phyloP scores from a whole-genome alignment of 2,888 invertebrate species.

The Drosophila anomalata region DNA sequence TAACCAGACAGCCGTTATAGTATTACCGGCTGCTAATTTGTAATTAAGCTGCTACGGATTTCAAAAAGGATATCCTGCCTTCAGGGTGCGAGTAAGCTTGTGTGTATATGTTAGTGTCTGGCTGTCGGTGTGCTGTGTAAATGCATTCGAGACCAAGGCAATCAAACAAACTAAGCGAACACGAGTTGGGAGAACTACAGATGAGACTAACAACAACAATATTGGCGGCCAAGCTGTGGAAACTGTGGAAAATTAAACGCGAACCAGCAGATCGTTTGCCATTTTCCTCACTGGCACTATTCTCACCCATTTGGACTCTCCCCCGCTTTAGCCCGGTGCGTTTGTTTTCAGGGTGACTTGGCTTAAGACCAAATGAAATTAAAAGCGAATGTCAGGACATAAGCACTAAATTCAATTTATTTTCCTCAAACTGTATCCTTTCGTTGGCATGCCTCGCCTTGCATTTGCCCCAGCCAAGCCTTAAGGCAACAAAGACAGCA shows the following conservation, averaged over 20 bases:
- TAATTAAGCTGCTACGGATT: constrained; percentile 41
- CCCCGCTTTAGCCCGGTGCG: constrained; percentile 2
- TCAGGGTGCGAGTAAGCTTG: constrained; percentile 1
- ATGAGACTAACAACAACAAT: constrained; percentile 25
- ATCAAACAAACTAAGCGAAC: constrained; percentile 56
- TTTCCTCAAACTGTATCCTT: constrained; percentile 58
- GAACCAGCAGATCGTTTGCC: constrained; percentile 34
- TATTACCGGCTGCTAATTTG: constrained; percentile 37
- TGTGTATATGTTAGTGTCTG: constrained; percentile 1
- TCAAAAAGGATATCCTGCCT: constrained; percentile 7
- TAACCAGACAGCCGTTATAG: constrained; percentile 32
- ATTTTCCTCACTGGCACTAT: constrained; percentile 3
- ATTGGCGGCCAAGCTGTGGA: constrained; percentile 12
- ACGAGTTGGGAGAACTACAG: constrained; percentile 22
- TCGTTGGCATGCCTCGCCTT: constrained; percentile 14
- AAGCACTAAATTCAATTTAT: constrained; percentile 75
- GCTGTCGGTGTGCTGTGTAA: constrained; percentile 35
- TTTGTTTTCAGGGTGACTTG: constrained; percentile 47
- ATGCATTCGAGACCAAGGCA: constrained; percentile 54
- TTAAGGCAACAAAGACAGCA: constrained; percentile 27
- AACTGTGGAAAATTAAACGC: constrained; percentile 48
- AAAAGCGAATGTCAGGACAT: constrained; percentile 74
- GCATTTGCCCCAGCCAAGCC: constrained; percentile 33
- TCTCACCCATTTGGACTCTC: constrained; percentile 12
- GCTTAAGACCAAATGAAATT: constrained; percentile 68